Evolutionary conservation across 2,888 invertebrate species (phyloP), one percentile per base, ranked within the genome.

Genomic region (Omphaloscelis lunosa): DNA sequence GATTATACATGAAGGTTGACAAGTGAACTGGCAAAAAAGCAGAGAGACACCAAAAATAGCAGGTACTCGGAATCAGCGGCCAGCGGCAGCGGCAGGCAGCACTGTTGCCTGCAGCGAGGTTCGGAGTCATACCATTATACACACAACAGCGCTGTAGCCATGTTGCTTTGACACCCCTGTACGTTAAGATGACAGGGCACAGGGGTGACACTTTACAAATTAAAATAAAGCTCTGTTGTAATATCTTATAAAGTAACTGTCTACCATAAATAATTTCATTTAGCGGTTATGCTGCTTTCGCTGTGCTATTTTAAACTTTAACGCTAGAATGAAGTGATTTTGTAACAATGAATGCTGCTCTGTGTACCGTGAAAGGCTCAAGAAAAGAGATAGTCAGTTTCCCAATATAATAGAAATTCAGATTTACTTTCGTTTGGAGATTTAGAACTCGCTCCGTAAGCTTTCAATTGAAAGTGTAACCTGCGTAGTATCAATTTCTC

Each of bases 191-290:
- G 29, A 41, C 41, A 78, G 17, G 77, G 63, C 62, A 65, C 63
- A 85, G 53, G 79, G 73, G 63, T 81, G 86, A 71, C 86, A 81
- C 76, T 72, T 66, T 83, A 78, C 65, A 82, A 82, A 87, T 85
- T 85, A 79, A 83, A 85, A 85, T 81, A 79, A 79, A 80, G 29
- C 77, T 61, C 9, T 0, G 29, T 63, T 51, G 9, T 72, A 63
- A 56, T 23, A 34, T 56, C 29, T 80, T 78, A n/a, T 23, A 41
- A 58, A 80, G 72, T 75, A 79, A 71, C 53, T 59, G 84, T 41
- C 74, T 77, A 67, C 58, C 34, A 63, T 79, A 58, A 73, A 77
- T 75, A 79, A 84, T 81, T 80, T 80, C 23, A 85, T 79, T 83
- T 73, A 62, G 82, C 58, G 76, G 51, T 82, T 68, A 77, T 68